phyloP scores from a whole-genome alignment of 2,113 vertebrate genomes.

The Eonycteris spelaea region DNA sequence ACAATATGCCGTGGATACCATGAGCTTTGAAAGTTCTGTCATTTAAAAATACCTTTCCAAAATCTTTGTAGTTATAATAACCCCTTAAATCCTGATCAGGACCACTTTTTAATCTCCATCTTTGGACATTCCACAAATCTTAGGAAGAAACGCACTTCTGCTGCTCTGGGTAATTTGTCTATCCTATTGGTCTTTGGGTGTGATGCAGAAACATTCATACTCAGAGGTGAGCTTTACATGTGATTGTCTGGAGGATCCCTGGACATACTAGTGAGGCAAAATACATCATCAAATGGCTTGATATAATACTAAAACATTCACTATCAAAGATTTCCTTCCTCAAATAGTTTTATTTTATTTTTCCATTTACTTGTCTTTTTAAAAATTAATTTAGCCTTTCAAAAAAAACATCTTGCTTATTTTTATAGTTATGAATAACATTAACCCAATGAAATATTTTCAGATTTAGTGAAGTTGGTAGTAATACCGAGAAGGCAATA shows the following conservation, averaged over 20 bases:
- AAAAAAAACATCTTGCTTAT: neutral
- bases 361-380: neutral
- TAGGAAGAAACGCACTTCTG: neutral
- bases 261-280: neutral
- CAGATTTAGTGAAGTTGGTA: constrained; percentile 19
- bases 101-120: neutral
- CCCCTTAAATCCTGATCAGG: neutral
- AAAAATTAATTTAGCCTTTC: too few species aligned
- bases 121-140: neutral
- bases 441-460: constrained; percentile 49
- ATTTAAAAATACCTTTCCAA: neutral
- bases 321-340: neutral
- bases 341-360: constrained; percentile 4
- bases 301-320: neutral
- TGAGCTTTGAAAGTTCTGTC: neutral
- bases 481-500: neutral
- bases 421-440: constrained; percentile 43
- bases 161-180: neutral
- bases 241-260: neutral
- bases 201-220: neutral
- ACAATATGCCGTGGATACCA: neutral
- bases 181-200: neutral
- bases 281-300: neutral
- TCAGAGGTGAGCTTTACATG: neutral
- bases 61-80: neutral